Base-by-base conservation (phyloP, 2,888 invertebrate genomes). In the Polymixis lichenea region DNA sequence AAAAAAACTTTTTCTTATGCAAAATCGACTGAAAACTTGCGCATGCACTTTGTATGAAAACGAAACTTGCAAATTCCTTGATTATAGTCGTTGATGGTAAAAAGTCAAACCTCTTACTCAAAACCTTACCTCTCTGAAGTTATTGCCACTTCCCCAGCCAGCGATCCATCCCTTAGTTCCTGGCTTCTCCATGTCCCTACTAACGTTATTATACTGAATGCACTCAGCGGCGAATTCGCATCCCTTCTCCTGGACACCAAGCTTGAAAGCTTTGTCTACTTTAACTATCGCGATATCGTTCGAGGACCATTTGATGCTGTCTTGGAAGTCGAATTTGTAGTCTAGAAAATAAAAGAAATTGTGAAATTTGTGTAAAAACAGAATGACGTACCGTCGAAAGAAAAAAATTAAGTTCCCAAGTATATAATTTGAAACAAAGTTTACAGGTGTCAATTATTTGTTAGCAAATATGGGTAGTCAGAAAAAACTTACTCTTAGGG, bases 261-360 rank as follows among this genome's bases (percentile, higher is more conserved):
- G 87, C 83, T 95, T 96, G 86, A 96, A 96, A 0, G 95, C 92
- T 72, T 89, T 95, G 73, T 96, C 93, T 5, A 96, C 96, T 91
- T 95, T 95, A 0, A 96, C 95, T 53, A 96, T 94, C 0, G 96
- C 96, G 62, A 96, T 96, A 66, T 96, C 96, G 83, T 96, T 96
- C 0, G 96, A 94, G 0, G 96, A 95, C 96, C 96, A 96, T 84
- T 96, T 96, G 73, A 95, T 93, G 76, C 95, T 96, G 88, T 96
- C 96, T 94, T 95, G 95, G 90, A 96, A 96, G 88, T 96, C 96
- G 82, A 96, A 96, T 85, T 96, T 96, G 89, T 96, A 96, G 69
- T 96, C 96, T 96, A 84, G 66, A 78, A 82, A 69, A 80, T 25
- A 2, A 6, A 8, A 43, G 6, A 55, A 58, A 56, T 22, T 22